A percentile compares a stretch with the other conserved stretches of the same genome.
Evolutionary conservation across 2,888 invertebrate species (phyloP).

Genomic region (Stratiomys singularior): DNA sequence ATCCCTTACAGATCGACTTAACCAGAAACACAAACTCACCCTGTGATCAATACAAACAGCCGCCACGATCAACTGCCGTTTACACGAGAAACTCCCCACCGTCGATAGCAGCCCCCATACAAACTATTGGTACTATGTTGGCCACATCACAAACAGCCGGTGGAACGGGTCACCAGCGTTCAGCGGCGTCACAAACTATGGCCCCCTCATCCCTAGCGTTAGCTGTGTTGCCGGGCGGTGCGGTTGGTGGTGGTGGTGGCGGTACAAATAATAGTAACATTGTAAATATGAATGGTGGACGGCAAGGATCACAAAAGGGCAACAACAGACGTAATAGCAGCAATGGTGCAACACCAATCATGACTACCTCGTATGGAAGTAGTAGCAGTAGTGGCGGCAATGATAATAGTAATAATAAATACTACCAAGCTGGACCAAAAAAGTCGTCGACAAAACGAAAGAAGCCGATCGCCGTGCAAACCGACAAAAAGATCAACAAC

Average conservation of each 20-base stretch:
- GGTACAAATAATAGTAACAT: slow-evolving; percentile 2
- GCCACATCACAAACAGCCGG: slow-evolving; percentile 19
- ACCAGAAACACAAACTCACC: slow-evolving; percentile 52
- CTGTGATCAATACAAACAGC: slow-evolving; percentile 48
- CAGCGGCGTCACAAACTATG: slow-evolving; percentile 53
- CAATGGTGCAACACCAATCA: slow-evolving; percentile 49
- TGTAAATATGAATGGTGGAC: slow-evolving; percentile 28
- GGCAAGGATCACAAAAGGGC: slow-evolving; percentile 26
- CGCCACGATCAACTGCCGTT: slow-evolving; percentile 36
- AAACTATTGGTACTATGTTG: slow-evolving; percentile 4
- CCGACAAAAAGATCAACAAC: slow-evolving; percentile 50
- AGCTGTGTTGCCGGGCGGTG: slow-evolving; percentile 31
- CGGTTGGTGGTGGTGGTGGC: slow-evolving; percentile 13
- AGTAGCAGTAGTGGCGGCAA: slow-evolving; percentile 55
- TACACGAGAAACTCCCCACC: slow-evolving; percentile 49
- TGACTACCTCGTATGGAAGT: slow-evolving; percentile 59
- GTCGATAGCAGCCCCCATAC: slow-evolving; percentile 31
- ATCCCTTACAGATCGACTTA: slow-evolving; percentile 50
- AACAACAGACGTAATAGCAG: slow-evolving; percentile 47
- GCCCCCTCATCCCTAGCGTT: slow-evolving; percentile 49
- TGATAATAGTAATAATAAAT: slow-evolving; percentile 52
- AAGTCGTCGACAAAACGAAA: slow-evolving; percentile 53
- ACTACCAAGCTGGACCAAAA: slow-evolving; percentile 49
- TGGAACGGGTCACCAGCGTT: slow-evolving; percentile 48
- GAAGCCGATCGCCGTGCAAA: slow-evolving; percentile 51